phyloP scores from a whole-genome alignment of 53 echinoderm and acorn worm species.

The Crossaster papposus region DNA sequence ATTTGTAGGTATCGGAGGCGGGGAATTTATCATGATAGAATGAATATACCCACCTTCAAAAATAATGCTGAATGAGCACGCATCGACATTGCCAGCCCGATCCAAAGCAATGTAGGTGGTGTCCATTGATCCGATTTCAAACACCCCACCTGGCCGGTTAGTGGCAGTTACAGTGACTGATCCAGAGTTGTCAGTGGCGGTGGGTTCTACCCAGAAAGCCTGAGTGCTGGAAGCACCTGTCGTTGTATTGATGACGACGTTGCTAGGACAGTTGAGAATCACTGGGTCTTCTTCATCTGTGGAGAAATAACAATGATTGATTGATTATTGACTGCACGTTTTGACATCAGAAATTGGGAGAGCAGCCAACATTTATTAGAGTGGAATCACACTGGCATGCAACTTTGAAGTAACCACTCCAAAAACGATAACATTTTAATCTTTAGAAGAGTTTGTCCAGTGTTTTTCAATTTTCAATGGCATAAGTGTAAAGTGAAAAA shows the following conservation, averaged over 20 bases:
- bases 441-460: too few relatives aligned
- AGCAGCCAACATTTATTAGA: neutral
- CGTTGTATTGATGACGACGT: neutral
- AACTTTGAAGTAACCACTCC: too few relatives aligned
- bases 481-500: too few relatives aligned
- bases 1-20: neutral
- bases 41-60: conserved; percentile 61
- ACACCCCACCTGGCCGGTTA: neutral
- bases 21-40: neutral
- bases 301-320: neutral
- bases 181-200: neutral
- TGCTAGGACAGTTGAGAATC: neutral
- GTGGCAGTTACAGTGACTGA: neutral
- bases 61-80: conserved; percentile 64
- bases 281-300: neutral
- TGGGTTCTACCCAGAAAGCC: neutral
- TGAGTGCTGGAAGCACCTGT: neutral
- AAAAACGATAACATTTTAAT: too few relatives aligned
- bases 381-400: too few relatives aligned
- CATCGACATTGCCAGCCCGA: conserved; percentile 34
- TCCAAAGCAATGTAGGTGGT: conserved; percentile 66
- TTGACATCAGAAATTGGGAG: too few relatives aligned
- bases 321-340: too few relatives aligned
- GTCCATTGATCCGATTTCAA: neutral
- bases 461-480: too few relatives aligned